Percentiles rank a stretch among this genome's conserved stretches.
Conservation (phyloP, 1,140 invertebrate species). For the Anadara kagoshimensis region DNA sequence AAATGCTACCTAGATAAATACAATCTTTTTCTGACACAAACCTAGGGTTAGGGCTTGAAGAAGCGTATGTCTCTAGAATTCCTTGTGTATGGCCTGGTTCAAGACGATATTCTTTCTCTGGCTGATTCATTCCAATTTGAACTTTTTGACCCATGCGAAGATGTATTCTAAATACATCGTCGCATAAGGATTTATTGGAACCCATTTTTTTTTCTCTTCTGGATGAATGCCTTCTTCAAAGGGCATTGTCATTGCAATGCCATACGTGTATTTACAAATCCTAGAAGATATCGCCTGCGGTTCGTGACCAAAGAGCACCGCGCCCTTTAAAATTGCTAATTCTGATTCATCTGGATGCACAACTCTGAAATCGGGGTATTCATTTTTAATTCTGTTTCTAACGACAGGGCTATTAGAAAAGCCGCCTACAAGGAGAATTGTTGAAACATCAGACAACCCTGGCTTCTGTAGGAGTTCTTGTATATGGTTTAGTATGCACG, state of each 20-base stretch:
- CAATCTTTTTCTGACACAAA: slow-evolving; percentile 33
- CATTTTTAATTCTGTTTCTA: slow-evolving; percentile 4
- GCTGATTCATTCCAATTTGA: slow-evolving; percentile 1
- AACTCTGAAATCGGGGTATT: slow-evolving; percentile 24
- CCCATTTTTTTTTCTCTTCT: background rate
- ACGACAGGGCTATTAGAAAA: slow-evolving; percentile 39
- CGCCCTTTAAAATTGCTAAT: slow-evolving; percentile 44
- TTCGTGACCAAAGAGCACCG: slow-evolving; percentile 46
- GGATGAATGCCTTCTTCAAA: slow-evolving; percentile 20
- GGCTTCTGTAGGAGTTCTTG: too few relatives aligned
- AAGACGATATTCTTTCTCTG: background rate
- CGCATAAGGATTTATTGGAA: slow-evolving; percentile 17
- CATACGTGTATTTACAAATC: slow-evolving; percentile 42
- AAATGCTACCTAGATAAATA: slow-evolving; percentile 7
- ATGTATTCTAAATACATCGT: slow-evolving; percentile 38
- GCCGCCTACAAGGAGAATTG: slow-evolving; percentile 30
- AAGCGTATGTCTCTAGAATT: slow-evolving; percentile 15
- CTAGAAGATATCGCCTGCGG: slow-evolving; percentile 33
- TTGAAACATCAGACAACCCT: too few relatives aligned
- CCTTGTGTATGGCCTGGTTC: background rate
- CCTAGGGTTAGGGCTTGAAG: background rate
- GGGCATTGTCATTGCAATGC: background rate
- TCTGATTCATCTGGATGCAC: slow-evolving; percentile 40
- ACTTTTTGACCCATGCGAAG: slow-evolving; percentile 29
- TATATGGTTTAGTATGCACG: too few relatives aligned